phyloP scores from a whole-genome alignment of 2,888 invertebrate genomes.

The Melinopterus prodromus region DNA sequence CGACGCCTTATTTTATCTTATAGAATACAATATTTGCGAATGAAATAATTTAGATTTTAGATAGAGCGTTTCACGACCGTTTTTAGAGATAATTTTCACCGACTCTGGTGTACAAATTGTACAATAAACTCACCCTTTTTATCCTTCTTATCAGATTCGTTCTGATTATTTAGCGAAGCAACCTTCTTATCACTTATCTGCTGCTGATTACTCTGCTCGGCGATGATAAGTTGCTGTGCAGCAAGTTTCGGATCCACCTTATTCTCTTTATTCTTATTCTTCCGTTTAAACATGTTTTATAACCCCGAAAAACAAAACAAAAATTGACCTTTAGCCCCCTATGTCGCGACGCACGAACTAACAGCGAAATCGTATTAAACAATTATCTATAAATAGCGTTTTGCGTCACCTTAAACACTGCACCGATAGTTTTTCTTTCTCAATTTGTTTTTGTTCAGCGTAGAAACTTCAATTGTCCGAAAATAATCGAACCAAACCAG shows the following conservation, averaged over 20 bases:
- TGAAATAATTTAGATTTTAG: not conserved
- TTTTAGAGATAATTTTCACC: slow-evolving; percentile 4
- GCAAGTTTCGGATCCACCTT: slow-evolving; percentile 50
- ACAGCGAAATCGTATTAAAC: slow-evolving; percentile 30
- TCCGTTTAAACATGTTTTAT: slow-evolving; percentile 43
- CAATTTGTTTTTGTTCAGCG: not conserved
- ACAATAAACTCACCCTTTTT: slow-evolving; percentile 44
- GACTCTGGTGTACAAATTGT: not conserved
- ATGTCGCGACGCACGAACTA: slow-evolving; percentile 20
- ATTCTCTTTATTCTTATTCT: slow-evolving; percentile 55
- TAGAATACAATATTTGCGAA: no score
- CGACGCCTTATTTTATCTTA: no score
- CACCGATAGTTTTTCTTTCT: not conserved
- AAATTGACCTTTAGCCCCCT: slow-evolving; percentile 8
- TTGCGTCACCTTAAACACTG: slow-evolving; percentile 28
- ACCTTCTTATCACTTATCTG: slow-evolving; percentile 63
- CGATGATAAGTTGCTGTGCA: slow-evolving; percentile 65
- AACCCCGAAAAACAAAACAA: not conserved
- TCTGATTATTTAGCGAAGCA: slow-evolving; percentile 63
- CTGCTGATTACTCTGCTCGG: slow-evolving; percentile 67
- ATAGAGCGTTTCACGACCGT: not conserved
- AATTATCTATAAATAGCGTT: slow-evolving; percentile 36
- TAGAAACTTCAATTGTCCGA: not conserved
- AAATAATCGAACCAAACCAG: not conserved
- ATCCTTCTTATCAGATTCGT: slow-evolving; percentile 55